phyloP scores from a whole-genome alignment of 2,888 invertebrate genomes.

The Folsomia manolachei region DNA sequence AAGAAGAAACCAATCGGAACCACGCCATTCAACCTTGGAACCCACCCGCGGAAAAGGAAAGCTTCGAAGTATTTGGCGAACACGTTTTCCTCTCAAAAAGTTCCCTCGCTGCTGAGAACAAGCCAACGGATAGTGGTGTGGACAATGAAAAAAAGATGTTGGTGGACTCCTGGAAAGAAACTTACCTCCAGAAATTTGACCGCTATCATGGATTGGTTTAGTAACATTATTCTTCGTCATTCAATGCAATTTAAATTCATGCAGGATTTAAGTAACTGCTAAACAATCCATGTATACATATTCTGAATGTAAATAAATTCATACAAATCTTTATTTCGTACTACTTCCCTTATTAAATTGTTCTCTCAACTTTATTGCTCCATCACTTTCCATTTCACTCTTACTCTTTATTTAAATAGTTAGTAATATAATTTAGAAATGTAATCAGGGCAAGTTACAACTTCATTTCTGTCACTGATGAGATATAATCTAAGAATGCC shows the following conservation, averaged over 20 bases:
- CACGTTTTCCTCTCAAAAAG: background rate
- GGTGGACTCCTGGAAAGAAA: too few relatives aligned
- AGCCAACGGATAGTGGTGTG: background rate
- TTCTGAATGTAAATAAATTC: too few relatives aligned
- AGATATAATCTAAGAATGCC: slow-evolving; percentile 47
- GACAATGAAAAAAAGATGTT: too few relatives aligned
- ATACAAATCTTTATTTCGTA: background rate
- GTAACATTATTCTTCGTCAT: too few relatives aligned
- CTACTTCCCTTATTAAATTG: background rate
- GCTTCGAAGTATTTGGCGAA: background rate
- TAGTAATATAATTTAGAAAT: background rate
- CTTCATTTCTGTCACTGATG: slow-evolving; percentile 27
- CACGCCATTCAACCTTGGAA: too few relatives aligned
- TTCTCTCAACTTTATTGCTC: background rate
- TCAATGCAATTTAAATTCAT: too few relatives aligned
- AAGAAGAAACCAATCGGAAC: too few relatives aligned
- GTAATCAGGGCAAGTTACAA: background rate
- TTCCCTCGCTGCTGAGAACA: background rate
- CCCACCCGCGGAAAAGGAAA: background rate
- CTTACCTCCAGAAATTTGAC: too few relatives aligned
- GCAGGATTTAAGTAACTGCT: too few relatives aligned
- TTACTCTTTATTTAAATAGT: background rate
- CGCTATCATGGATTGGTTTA: too few relatives aligned
- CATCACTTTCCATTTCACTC: too few relatives aligned
- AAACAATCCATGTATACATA: too few relatives aligned